Percentiles rank a stretch among this genome's conserved stretches.
These are phyloP conservation scores for Hippasteria phrygiana DNA, from an alignment of 53 echinoderm and acorn worm species.

Conservation along the genomic window DNA sequence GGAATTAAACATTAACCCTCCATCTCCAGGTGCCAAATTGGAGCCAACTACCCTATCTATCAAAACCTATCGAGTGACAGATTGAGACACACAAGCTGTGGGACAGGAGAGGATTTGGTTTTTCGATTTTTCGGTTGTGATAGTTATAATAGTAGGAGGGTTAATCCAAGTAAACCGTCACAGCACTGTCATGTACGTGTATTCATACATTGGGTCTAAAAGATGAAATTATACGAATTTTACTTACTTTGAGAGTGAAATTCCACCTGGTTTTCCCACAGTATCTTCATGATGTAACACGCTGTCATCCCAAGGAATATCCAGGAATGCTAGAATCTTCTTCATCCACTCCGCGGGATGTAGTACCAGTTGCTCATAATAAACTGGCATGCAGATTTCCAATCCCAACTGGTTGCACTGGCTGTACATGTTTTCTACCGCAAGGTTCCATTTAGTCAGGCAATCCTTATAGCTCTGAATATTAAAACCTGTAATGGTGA, in stretches of 20 bases:
- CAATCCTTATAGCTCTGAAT: conserved; percentile 95
- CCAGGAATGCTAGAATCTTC: conserved; percentile 87
- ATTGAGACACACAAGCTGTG: too few relatives aligned
- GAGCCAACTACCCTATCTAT: too few relatives aligned
- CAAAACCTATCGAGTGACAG: too few relatives aligned
- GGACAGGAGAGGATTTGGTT: too few relatives aligned
- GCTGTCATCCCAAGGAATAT: conserved; percentile 81
- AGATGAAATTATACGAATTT: neutral
- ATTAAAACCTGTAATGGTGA: conserved; percentile 97
- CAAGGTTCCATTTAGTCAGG: conserved; percentile 94
- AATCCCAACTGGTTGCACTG: conserved; percentile 89
- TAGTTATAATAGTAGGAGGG: too few relatives aligned
- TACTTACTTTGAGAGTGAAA: conserved; percentile 94
- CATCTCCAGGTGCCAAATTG: too few relatives aligned
- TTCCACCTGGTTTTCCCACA: conserved; percentile 97
- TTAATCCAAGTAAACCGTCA: too few relatives aligned
- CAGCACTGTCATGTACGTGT: neutral
- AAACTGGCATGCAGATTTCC: conserved; percentile 82
- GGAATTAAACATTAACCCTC: too few relatives aligned
- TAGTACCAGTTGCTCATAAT: conserved; percentile 92
- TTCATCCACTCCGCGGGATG: conserved; percentile 92
- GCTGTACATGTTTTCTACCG: conserved; percentile 95
- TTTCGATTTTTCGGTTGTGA: too few relatives aligned
- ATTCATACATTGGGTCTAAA: neutral
- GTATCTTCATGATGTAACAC: conserved; percentile 95